Conservation (phyloP, 1,140 invertebrate genomes). For the Caenorhabditis elegans region WBcel235 BX284604.4:8985501-8986000, state of each 20-base stretch:
- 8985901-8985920: slow-evolving; percentile 68
- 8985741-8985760: not conserved
- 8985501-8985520: slow-evolving; percentile 72
- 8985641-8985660: slow-evolving; percentile 79
- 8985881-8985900: slow-evolving; percentile 86
- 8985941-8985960: slow-evolving; percentile 76
- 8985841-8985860: slow-evolving; percentile 88
- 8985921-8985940: not conserved
- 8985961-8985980: slow-evolving; percentile 80
- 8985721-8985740: not conserved
- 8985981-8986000: slow-evolving; percentile 54
- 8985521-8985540: not conserved
- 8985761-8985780: not conserved
- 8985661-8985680: slow-evolving; percentile 70
- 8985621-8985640: slow-evolving; percentile 88
- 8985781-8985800: slow-evolving; percentile 71
- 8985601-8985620: slow-evolving; percentile 85
- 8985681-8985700: not conserved
- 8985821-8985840: slow-evolving; percentile 89
- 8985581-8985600: slow-evolving; percentile 78
- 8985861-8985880: slow-evolving; percentile 85
- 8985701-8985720: not conserved
- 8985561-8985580: slow-evolving; percentile 93
- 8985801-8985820: slow-evolving; percentile 84
- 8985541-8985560: slow-evolving; percentile 94